Evolutionary conservation across 1,140 invertebrate species (phyloP).

Genomic region (Pygmarrhopalites habei): DNA sequence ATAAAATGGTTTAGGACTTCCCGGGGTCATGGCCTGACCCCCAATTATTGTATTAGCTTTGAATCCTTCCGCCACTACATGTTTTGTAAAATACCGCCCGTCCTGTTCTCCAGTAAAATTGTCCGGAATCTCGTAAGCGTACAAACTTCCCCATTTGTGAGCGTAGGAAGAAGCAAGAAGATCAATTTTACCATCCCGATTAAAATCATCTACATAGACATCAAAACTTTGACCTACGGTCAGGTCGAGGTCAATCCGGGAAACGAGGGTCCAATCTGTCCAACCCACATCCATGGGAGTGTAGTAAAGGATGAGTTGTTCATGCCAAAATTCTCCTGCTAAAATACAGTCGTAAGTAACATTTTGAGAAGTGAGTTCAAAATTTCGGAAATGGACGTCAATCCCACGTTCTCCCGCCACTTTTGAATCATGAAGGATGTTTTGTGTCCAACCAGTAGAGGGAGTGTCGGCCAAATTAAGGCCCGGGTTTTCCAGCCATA

Average conservation of each 20-base stretch:
- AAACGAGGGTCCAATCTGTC: slow-evolving; percentile 42
- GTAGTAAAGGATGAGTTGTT: slow-evolving; percentile 43
- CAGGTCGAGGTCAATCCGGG: slow-evolving; percentile 42
- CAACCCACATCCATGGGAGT: slow-evolving; percentile 41
- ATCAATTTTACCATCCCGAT: slow-evolving; percentile 43
- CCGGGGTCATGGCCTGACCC: slow-evolving; percentile 41
- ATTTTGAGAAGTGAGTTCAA: slow-evolving; percentile 40
- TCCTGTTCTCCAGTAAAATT: slow-evolving; percentile 43
- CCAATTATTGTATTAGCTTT: slow-evolving; percentile 39
- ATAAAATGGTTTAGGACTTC: slow-evolving; percentile 41
- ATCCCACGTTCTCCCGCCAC: slow-evolving; percentile 36
- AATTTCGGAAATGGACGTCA: slow-evolving; percentile 43
- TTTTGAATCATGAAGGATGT: slow-evolving; percentile 39
- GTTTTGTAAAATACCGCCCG: slow-evolving; percentile 41
- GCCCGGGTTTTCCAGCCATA: slow-evolving; percentile 44
- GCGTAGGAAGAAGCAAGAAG: slow-evolving; percentile 42
- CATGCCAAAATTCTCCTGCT: slow-evolving; percentile 44
- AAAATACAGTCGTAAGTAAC: slow-evolving; percentile 42
- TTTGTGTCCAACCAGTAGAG: slow-evolving; percentile 41
- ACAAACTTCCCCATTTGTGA: slow-evolving; percentile 42
- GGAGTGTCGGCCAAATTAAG: slow-evolving; percentile 9
- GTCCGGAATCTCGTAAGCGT: slow-evolving; percentile 43
- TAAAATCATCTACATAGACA: slow-evolving; percentile 43
- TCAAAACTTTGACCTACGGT: slow-evolving; percentile 44
- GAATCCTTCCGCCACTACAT: slow-evolving; percentile 42